These are phyloP conservation scores for Saimiri boliviensis DNA, from an alignment of 2,113 vertebrate genomes.

Conservation along the genomic window DNA sequence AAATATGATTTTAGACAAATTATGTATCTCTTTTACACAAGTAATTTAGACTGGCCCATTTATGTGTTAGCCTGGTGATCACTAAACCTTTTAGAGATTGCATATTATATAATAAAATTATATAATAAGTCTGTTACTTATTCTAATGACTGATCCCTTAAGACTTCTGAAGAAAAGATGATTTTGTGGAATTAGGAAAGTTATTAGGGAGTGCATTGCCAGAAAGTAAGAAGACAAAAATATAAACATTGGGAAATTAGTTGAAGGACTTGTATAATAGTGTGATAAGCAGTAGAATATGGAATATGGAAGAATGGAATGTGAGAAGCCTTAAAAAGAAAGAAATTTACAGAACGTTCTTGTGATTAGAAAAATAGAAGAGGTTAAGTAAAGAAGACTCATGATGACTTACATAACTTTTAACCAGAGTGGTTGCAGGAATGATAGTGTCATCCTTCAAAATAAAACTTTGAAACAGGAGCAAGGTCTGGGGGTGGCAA, in stretches of 20 bases:
- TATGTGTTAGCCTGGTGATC: background rate
- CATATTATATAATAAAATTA: background rate
- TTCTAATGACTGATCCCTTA: background rate
- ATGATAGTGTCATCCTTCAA: background rate
- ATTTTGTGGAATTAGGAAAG: background rate
- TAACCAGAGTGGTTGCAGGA: background rate
- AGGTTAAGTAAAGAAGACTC: background rate
- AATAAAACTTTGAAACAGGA: background rate
- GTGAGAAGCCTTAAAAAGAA: background rate
- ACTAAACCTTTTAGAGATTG: constrained; percentile 13
- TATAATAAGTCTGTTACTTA: background rate
- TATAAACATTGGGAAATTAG: background rate
- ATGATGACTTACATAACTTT: background rate
- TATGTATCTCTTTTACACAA: background rate
- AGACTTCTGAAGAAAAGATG: background rate
- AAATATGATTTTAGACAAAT: background rate
- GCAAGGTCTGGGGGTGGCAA: background rate
- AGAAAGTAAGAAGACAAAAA: background rate
- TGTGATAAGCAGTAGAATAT: background rate
- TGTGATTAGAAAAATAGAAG: background rate
- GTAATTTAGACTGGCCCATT: background rate
- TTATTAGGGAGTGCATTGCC: background rate
- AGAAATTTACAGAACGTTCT: background rate
- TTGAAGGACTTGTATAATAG: background rate
- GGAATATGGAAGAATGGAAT: background rate